Conservation (phyloP, 2,888 invertebrate genomes). For the Cyclophora albipunctata region DNA sequence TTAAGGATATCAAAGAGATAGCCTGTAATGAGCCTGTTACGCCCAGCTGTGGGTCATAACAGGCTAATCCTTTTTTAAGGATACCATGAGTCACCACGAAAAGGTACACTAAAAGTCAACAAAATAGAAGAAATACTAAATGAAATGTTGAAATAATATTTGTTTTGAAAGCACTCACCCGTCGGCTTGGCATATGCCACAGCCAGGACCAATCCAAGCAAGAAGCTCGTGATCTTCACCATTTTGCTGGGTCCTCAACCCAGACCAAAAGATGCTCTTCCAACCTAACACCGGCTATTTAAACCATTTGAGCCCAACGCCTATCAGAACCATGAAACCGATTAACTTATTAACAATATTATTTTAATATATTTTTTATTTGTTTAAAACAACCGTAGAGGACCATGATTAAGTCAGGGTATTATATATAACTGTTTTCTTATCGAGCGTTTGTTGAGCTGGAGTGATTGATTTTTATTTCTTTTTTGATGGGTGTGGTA, state of each 20-base stretch:
- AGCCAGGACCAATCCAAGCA: conserved; percentile 26
- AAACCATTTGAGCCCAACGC: conserved; percentile 46
- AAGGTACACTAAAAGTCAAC: too few species aligned
- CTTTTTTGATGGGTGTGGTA: too few species aligned
- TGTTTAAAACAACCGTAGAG: conserved; percentile 37
- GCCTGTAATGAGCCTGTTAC: too few species aligned
- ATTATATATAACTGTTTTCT: background rate
- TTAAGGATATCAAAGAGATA: too few species aligned
- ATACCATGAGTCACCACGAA: too few species aligned
- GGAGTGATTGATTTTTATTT: too few species aligned
- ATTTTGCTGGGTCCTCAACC: conserved; percentile 20
- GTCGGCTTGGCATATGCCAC: conserved; percentile 14
- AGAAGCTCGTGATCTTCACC: conserved; percentile 28
- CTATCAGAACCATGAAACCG: conserved; percentile 36
- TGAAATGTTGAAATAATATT: too few species aligned
- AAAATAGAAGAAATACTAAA: too few species aligned
- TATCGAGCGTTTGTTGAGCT: too few species aligned
- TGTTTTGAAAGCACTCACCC: conserved; percentile 4
- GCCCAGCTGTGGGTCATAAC: too few species aligned
- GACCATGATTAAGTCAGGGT: conserved; percentile 19
- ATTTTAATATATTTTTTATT: conserved; percentile 38
- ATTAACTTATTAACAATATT: conserved; percentile 48
- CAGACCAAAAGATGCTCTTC: conserved; percentile 44
- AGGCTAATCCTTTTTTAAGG: too few species aligned
- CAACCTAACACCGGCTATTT: conserved; percentile 31